Evolutionary conservation across 92 coral and sea anemone species (phyloP).

Genomic region (Phymanthus crucifer): DNA sequence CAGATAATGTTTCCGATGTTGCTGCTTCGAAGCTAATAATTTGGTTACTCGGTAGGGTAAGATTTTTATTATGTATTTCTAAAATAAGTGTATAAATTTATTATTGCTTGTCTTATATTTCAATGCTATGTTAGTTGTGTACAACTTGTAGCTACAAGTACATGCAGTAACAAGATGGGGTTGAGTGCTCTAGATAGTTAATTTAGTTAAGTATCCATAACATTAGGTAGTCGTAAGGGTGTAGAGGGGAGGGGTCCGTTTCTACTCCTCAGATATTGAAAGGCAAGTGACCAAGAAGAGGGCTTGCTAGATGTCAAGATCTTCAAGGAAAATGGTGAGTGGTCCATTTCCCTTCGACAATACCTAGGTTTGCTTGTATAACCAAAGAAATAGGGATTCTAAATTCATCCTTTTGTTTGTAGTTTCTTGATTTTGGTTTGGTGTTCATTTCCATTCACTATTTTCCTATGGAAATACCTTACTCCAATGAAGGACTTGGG

Average conservation of each 20-base stretch:
- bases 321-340: neutral
- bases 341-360: neutral
- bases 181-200: slow-evolving; percentile 3
- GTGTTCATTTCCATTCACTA: too few species aligned
- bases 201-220: neutral
- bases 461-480: too few species aligned
- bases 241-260: neutral
- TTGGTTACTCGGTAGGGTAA: neutral
- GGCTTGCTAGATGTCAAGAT: neutral
- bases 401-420: too few species aligned
- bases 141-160: neutral
- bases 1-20: neutral
- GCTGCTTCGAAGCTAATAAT: neutral
- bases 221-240: slow-evolving; percentile 3
- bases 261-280: slow-evolving; percentile 4
- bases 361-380: too few species aligned
- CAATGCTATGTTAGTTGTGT: too few species aligned
- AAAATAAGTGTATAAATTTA: neutral
- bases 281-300: neutral
- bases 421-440: too few species aligned
- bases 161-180: slow-evolving; percentile 8
- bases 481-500: too few species aligned
- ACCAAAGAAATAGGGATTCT: too few species aligned
- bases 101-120: neutral
- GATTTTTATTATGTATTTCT: neutral